A percentile compares a stretch with the other conserved stretches of the same genome.
Evolutionary conservation across 1,140 invertebrate genomes (phyloP).

Genomic region (Drosophila grimshawi): DNA sequence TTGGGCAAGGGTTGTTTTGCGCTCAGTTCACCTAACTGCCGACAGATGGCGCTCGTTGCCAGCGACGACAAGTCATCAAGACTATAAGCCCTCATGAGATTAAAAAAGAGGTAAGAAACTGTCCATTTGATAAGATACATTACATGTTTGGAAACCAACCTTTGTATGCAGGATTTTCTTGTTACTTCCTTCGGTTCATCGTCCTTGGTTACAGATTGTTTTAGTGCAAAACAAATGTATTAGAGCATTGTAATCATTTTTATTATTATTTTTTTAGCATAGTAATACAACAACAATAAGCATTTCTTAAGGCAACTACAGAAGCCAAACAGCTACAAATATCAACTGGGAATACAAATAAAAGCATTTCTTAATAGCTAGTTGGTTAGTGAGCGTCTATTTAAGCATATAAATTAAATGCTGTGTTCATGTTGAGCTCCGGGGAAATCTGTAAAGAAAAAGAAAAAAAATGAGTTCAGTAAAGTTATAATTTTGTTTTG

Average conservation of each 20-base stretch:
- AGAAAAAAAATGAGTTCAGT: slow-evolving; percentile 17
- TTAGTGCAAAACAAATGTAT: slow-evolving; percentile 48
- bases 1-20: slow-evolving; percentile 30
- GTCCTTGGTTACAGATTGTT: not conserved
- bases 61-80: not conserved
- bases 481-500: slow-evolving; percentile 64
- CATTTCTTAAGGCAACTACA: slow-evolving; percentile 46
- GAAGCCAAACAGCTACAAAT: slow-evolving; percentile 57
- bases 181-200: not conserved
- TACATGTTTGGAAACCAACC: slow-evolving; percentile 13
- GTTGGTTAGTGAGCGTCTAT: slow-evolving; percentile 67
- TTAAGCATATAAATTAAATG: slow-evolving; percentile 52
- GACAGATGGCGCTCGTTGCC: slow-evolving; percentile 53
- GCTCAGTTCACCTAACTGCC: slow-evolving; percentile 25
- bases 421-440: slow-evolving; percentile 23
- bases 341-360: slow-evolving; percentile 30
- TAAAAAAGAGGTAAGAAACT: not conserved
- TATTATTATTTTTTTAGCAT: slow-evolving; percentile 47
- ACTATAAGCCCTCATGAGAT: not conserved
- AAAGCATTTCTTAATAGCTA: slow-evolving; percentile 67
- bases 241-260: slow-evolving; percentile 61
- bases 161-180: not conserved
- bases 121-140: slow-evolving; percentile 15
- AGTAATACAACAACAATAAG: slow-evolving; percentile 28
- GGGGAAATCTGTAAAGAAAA: slow-evolving; percentile 62